A percentile compares a stretch with the other conserved stretches of the same genome.
phyloP scores from a whole-genome alignment of 2,113 vertebrate genomes.

The Rhodinocichla rosea region DNA sequence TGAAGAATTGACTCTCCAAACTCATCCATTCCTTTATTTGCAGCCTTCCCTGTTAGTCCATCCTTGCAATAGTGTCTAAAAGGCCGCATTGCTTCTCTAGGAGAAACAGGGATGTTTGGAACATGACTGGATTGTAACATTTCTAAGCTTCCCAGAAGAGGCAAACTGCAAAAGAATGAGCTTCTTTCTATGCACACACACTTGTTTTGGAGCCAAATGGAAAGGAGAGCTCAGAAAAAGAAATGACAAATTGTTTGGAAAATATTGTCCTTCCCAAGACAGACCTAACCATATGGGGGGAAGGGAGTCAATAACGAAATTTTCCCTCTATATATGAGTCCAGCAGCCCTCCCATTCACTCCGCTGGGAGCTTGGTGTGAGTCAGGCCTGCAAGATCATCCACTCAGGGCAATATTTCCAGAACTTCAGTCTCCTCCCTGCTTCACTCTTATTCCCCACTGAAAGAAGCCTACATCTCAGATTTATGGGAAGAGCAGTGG shows the following conservation, averaged over 20 bases:
- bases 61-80: not conserved
- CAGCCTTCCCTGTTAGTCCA: not conserved
- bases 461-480: not conserved
- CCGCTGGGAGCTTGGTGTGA: conserved; percentile 22
- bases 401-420: conserved; percentile 36
- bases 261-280: conserved; percentile 42
- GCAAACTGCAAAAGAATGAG: not conserved
- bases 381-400: conserved; percentile 42
- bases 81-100: not conserved
- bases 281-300: not conserved
- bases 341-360: conserved; percentile 41
- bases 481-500: not conserved
- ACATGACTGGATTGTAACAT: not conserved
- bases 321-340: not conserved
- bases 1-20: not conserved
- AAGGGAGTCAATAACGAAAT: conserved; percentile 4
- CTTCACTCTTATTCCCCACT: not conserved
- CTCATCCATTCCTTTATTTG: not conserved
- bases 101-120: conserved; percentile 22
- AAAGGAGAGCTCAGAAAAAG: conserved; percentile 28
- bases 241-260: conserved; percentile 47
- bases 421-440: conserved; percentile 22
- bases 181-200: not conserved
- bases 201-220: conserved; percentile 35
- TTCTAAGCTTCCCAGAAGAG: conserved; percentile 40